phyloP scores from a whole-genome alignment of 2,113 vertebrate genomes.

The Cyphomyrus discorhynchus region DNA sequence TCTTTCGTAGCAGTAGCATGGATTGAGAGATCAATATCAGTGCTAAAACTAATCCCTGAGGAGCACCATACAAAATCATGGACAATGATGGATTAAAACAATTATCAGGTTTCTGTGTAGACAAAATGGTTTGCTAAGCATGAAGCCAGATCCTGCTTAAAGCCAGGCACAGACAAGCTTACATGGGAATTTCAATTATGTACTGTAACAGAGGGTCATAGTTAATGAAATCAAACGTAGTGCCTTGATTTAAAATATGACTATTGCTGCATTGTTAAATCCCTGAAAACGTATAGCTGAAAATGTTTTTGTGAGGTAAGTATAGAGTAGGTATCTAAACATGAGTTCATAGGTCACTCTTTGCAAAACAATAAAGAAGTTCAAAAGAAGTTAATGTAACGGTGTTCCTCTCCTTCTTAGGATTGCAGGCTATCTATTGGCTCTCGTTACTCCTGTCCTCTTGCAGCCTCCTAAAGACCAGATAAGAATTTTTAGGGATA shows the following conservation, averaged over 20 bases:
- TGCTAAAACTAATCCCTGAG: not conserved
- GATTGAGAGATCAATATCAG: not conserved
- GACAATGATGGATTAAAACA: conserved; percentile 3
- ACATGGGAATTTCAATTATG: not conserved
- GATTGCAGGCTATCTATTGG: not conserved
- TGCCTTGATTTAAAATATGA: not conserved
- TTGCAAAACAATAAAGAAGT: not conserved
- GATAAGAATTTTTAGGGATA: not conserved
- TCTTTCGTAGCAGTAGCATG: not conserved
- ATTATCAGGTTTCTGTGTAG: not conserved
- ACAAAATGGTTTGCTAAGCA: not conserved
- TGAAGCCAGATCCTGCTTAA: not conserved
- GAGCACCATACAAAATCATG: not conserved
- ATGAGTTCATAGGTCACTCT: not conserved
- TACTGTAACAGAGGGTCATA: not conserved
- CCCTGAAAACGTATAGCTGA: not conserved
- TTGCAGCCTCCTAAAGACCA: not conserved
- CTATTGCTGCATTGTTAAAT: not conserved
- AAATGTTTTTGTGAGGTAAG: not conserved
- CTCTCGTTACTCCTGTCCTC: not conserved
- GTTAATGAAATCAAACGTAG: not conserved
- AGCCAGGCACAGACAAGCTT: not conserved
- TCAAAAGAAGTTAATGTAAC: not conserved
- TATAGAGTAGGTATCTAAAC: not conserved
- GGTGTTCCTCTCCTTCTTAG: not conserved